Evolutionary conservation across 2,888 invertebrate genomes (phyloP), one percentile per base, ranked within the genome.

Genomic region (Nomada ferruginata): DNA sequence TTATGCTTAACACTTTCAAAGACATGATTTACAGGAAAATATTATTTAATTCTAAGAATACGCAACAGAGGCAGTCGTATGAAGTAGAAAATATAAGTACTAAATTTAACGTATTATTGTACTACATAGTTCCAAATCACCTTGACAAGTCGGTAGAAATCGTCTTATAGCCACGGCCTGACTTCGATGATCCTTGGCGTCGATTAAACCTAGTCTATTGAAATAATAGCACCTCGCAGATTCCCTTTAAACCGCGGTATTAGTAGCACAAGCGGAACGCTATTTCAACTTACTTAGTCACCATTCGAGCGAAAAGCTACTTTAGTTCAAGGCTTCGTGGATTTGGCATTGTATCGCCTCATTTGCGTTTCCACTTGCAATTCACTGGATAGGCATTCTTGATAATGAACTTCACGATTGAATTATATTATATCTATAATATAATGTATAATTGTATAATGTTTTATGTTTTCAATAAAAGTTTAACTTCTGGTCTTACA

Each of bases 161-260:
- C n/a, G 20, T 69, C 26, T 15, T n/a, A 42, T 57, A 59, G 50
- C 52, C 26, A 53, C 57, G 68, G 69, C 59, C 60, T 52, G 52
- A 64, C 79, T 74, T 76, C 36, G 70, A n/a, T 47, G 66, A 76
- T 78, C 72, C 26, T 26, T 42, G 44, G 60, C 20, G 57, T 79
- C 84, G 76, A 82, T 84, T 82, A 82, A 85, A 79, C 79, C 69
- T 23, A 50, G 72, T 82, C 70, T 64, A 44, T 70, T 69, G 73
- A 44, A 81, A 69, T 72, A 76, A 76, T 61, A 61, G 29, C 65
- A 65, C 77, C 65, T 53, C 29, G 13, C 15, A n/a, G 26, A 7
- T 76, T 63, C 11, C n/a, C 42, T 71, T 61, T 50, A 78, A 69
- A 74, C 70, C 65, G 18, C 26, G 23, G 47, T 59, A 59, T 69